phyloP scores from a whole-genome alignment of 2,113 vertebrate genomes.

The Suricata suricatta region DNA sequence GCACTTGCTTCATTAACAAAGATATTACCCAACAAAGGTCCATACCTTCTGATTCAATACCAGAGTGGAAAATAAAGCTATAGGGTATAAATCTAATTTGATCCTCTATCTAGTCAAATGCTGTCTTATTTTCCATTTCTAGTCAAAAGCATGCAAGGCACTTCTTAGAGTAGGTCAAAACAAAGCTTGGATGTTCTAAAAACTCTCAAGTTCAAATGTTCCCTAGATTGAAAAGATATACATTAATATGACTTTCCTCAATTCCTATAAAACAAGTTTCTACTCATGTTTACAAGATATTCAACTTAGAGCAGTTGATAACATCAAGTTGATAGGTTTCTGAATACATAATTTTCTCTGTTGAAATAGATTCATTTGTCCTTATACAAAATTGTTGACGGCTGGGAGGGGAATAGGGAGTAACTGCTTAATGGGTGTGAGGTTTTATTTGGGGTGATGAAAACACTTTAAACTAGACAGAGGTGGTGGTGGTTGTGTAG shows the following conservation, averaged over 20 bases:
- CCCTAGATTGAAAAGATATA: background rate
- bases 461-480: background rate
- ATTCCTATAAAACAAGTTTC: background rate
- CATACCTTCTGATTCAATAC: background rate
- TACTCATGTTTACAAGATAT: background rate
- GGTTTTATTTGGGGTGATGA: background rate
- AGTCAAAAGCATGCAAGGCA: conserved; percentile 15
- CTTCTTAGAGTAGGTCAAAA: background rate
- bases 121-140: conserved; percentile 7
- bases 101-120: background rate
- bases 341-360: background rate
- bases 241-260: background rate
- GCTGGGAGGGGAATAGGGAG: background rate
- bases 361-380: conserved; percentile 14
- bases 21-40: background rate
- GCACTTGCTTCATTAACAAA: background rate
- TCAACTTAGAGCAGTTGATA: background rate
- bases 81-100: background rate
- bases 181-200: background rate
- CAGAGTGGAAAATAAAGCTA: background rate
- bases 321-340: background rate
- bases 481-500: background rate
- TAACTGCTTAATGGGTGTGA: background rate
- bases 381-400: background rate
- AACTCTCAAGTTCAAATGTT: background rate